Percentiles rank a stretch among this genome's conserved stretches.
phyloP scores from a whole-genome alignment of 2,113 vertebrate genomes.

The Nanorana parkeri region DNA sequence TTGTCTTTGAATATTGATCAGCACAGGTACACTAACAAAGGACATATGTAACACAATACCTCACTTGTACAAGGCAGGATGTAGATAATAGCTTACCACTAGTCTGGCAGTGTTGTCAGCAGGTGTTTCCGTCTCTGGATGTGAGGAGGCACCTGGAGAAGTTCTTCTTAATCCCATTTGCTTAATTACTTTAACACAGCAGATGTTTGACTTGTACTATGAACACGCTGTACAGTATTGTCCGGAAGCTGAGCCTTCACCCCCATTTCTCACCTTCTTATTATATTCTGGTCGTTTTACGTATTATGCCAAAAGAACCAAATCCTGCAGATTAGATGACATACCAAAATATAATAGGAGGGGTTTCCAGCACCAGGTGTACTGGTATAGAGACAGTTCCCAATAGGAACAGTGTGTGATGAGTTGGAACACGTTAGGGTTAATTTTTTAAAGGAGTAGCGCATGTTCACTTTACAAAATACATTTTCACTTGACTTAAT shows the following conservation, averaged over 20 bases:
- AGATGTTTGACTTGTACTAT: slow-evolving; percentile 64
- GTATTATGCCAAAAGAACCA: too few relatives aligned
- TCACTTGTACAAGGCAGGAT: slow-evolving; percentile 47
- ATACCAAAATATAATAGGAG: too few relatives aligned
- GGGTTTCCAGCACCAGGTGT: too few relatives aligned
- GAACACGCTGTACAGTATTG: slow-evolving; percentile 75
- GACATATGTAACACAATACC: background rate
- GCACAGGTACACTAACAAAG: background rate
- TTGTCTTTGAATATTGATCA: background rate
- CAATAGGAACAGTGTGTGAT: too few relatives aligned
- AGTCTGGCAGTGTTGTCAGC: slow-evolving; percentile 67
- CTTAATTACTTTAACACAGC: slow-evolving; percentile 68
- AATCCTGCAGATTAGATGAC: too few relatives aligned
- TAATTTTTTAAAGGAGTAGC: too few relatives aligned
- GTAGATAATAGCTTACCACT: slow-evolving; percentile 66
- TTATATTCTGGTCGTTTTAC: too few relatives aligned
- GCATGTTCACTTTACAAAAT: too few relatives aligned
- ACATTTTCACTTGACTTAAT: too few relatives aligned
- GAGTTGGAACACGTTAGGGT: too few relatives aligned
- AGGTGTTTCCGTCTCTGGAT: slow-evolving; percentile 69
- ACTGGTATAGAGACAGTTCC: too few relatives aligned
- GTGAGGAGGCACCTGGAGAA: slow-evolving; percentile 72
- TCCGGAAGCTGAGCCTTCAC: slow-evolving; percentile 58
- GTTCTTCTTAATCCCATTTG: slow-evolving; percentile 62
- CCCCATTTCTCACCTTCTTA: slow-evolving; percentile 33